Base-by-base conservation (phyloP, 2,113 vertebrate genomes). In the Mesitornis unicolor region DNA sequence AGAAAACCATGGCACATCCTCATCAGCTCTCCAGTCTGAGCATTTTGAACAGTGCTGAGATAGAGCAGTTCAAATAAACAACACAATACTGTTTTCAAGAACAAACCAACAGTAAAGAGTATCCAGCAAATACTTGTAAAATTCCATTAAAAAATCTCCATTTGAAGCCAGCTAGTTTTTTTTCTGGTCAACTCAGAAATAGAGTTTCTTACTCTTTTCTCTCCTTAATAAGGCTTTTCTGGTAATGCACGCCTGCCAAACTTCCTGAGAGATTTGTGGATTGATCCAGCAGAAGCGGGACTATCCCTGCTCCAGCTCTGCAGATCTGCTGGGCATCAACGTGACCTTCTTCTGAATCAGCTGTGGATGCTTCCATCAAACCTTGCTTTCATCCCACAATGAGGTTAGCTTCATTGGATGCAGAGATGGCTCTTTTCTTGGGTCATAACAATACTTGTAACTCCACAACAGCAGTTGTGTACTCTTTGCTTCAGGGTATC, bases 151-250 rank as follows among this genome's bases (percentile, higher is more conserved):
- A 92, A n/a, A 92, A 59, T 57, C 65, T 93, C 76, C 20, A 92
- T 92, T 94, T 87, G 91, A 96, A 94, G 53, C 40, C 69, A 87
- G 74, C 26, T 76, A 73, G 33, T 87, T 97, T 96, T 95, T 64
- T 92, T 96, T 93, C 80, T 77, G 70, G 85, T 95, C 95, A 93
- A 81, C 79, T 97, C 90, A 97, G 95, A 92, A 79, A 84, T 74
- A 47, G 92, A 85, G 29, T 92, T 92, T 64, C 60, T 93, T 95
- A 68, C 31, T 80, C 13, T 91, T 83, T 70, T 73, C 7, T 61
- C 22, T 76, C 40, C 28, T 57, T 76, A 90, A 73, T 65, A 9
- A 40, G 24, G 11, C 51, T 82, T 54, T 26, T 56, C 38, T 80
- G 13, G 13, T 19, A 73, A 38, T 14, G 25, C 13, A 48, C 13